These are phyloP conservation scores for Asobara japonica DNA, from an alignment of 1,140 invertebrate species.

Conservation along the genomic window DNA sequence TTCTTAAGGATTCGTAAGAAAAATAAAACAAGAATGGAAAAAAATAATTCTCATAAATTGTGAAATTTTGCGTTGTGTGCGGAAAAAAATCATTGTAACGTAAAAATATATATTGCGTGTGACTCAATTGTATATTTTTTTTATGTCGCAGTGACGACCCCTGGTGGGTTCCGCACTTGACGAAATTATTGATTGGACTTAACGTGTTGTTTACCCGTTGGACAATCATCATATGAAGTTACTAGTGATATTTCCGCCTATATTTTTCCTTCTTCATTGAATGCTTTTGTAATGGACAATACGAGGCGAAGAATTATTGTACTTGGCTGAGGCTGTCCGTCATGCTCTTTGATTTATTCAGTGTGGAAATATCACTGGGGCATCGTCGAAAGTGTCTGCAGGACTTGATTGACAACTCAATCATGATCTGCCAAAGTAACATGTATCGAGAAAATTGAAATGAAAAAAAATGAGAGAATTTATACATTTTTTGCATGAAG, in stretches of 20 bases:
- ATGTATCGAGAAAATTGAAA: conserved; percentile 26
- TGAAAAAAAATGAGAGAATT: conserved; percentile 42
- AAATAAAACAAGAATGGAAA: background rate
- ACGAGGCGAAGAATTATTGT: background rate
- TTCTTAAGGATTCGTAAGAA: too few relatives aligned
- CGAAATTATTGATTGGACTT: conserved; percentile 33
- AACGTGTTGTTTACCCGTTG: conserved; percentile 28
- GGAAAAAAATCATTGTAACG: conserved; percentile 18
- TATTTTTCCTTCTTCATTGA: background rate
- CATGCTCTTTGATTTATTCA: background rate
- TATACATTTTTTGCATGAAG: conserved; percentile 52
- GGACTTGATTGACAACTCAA: conserved; percentile 15
- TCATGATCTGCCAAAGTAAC: conserved; percentile 24
- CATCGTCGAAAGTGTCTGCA: background rate
- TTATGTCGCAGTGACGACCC: background rate
- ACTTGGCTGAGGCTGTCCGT: background rate
- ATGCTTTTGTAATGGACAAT: too few relatives aligned
- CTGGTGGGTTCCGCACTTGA: conserved; percentile 9
- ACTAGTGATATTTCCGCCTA: too few relatives aligned
- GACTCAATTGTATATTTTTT: conserved; percentile 6
- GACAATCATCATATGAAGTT: conserved; percentile 31
- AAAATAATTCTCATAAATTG: too few relatives aligned
- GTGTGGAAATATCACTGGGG: background rate
- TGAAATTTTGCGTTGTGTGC: conserved; percentile 10
- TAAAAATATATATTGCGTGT: background rate